Evolutionary conservation across 2,113 vertebrate species (phyloP).

Genomic region (Macaca nemestrina): DNA sequence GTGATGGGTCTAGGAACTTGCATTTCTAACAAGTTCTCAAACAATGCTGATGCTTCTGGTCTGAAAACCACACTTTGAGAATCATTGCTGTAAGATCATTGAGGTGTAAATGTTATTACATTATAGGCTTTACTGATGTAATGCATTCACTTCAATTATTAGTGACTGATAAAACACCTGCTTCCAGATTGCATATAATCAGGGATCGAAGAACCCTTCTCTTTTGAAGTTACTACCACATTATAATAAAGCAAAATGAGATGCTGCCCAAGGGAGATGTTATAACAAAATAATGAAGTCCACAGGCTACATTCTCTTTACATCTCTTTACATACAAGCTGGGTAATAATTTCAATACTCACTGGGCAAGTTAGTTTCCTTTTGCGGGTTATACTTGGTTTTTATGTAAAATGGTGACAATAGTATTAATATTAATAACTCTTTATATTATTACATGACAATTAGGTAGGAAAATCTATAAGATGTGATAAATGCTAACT

Average conservation of each 20-base stretch:
- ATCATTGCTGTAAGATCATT: fast-evolving
- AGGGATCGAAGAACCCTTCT: background rate
- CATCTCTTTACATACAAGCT: background rate
- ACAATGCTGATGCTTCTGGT: background rate
- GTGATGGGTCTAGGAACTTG: background rate
- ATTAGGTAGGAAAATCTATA: background rate
- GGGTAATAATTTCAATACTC: background rate
- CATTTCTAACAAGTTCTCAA: background rate
- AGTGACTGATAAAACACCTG: background rate
- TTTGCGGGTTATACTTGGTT: background rate
- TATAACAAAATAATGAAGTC: background rate
- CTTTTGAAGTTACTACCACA: background rate
- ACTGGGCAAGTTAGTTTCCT: background rate
- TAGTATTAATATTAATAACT: background rate
- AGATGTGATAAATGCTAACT: background rate
- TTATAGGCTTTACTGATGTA: background rate
- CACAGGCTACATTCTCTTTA: background rate
- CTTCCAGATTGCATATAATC: background rate
- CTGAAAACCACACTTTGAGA: background rate
- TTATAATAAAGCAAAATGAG: background rate
- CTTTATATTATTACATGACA: background rate
- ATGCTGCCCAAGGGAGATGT: background rate
- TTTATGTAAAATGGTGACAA: background rate
- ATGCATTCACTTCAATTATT: background rate
- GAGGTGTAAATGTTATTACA: background rate